Conservation (phyloP, 2,113 vertebrate genomes). For the Sardina pilchardus region DNA sequence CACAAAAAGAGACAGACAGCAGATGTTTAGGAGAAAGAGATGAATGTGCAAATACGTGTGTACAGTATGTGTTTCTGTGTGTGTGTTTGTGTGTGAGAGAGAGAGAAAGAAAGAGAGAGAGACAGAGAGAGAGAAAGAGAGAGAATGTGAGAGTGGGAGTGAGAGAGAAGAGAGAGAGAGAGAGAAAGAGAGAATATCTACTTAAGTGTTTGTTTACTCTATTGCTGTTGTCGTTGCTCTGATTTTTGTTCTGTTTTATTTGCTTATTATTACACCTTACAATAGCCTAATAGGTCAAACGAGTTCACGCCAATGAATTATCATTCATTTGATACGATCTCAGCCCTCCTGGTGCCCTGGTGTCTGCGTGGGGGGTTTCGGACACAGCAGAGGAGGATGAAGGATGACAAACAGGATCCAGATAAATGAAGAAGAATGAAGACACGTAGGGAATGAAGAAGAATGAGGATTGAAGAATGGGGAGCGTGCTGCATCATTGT, state of each 20-base stretch:
- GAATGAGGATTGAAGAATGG: neutral
- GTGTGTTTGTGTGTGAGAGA: neutral
- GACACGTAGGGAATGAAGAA: neutral
- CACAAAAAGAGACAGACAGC: neutral
- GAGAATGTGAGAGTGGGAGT: neutral
- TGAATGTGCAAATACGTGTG: neutral
- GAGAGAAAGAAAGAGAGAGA: neutral
- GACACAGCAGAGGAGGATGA: neutral
- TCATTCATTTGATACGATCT: too few species aligned
- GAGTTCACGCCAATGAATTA: too few species aligned
- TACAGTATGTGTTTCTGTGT: neutral
- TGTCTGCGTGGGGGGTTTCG: neutral
- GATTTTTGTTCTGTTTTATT: too few species aligned
- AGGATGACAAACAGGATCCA: neutral
- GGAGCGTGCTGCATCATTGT: neutral
- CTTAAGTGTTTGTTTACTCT: too few species aligned
- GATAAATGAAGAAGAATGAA: neutral
- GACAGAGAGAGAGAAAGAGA: constrained; percentile 4
- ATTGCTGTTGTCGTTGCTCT: too few species aligned
- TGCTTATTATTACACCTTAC: too few species aligned
- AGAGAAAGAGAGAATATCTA: neutral
- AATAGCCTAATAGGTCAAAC: too few species aligned
- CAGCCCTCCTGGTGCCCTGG: too few species aligned
- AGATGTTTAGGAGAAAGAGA: neutral
- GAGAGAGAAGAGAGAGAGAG: neutral